Evolutionary conservation across 2,888 invertebrate species (phyloP).

Genomic region (Campopleginae sp.): DNA sequence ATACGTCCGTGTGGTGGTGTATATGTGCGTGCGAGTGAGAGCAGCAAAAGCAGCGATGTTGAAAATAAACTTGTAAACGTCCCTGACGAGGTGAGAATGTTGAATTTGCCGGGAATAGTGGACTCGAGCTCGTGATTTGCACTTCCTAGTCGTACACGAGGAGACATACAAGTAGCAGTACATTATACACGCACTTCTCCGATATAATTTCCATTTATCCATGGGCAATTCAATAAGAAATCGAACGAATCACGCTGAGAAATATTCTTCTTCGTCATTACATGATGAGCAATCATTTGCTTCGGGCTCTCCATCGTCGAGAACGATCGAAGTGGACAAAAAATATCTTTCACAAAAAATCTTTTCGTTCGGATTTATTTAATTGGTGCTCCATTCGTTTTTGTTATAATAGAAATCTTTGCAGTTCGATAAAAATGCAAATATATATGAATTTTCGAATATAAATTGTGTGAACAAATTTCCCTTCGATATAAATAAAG

Average conservation of each 20-base stretch:
- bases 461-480: too few relatives aligned
- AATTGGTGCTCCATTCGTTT: neutral
- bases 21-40: constrained; percentile 1
- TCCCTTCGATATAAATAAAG: neutral
- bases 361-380: neutral
- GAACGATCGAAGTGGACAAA: too few relatives aligned
- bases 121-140: constrained; percentile 78
- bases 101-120: constrained; percentile 79
- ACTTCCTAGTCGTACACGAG: constrained; percentile 79
- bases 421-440: neutral
- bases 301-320: too few relatives aligned
- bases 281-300: too few relatives aligned
- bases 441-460: neutral
- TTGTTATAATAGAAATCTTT: neutral
- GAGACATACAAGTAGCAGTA: constrained; percentile 37
- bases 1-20: constrained; percentile 9
- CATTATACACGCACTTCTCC: constrained; percentile 44
- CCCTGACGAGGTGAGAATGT: constrained; percentile 82
- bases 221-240: neutral
- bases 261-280: neutral
- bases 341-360: neutral
- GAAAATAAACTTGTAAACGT: constrained; percentile 82
- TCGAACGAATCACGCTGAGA: neutral
- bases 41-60: constrained; percentile 70
- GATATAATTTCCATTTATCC: constrained; percentile 4